phyloP scores from a whole-genome alignment of 2,888 invertebrate genomes.

The Leptogaster cylindrica region DNA sequence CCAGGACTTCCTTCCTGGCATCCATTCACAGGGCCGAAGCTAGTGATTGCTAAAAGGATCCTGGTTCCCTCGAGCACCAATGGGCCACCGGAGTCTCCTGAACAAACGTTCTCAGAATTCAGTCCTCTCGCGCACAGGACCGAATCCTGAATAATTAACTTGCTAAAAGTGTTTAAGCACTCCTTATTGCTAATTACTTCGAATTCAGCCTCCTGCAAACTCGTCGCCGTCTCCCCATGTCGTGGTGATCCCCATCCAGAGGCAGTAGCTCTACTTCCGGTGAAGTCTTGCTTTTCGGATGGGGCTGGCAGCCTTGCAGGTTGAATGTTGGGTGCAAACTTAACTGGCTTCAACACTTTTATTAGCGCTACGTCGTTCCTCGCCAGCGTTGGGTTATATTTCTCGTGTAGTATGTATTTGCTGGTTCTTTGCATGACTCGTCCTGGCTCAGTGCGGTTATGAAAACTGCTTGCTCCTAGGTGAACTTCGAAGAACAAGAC shows the following conservation, averaged over 20 bases:
- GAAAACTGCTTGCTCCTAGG: slow-evolving; percentile 57
- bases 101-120: slow-evolving; percentile 57
- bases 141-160: slow-evolving; percentile 54
- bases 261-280: slow-evolving; percentile 56
- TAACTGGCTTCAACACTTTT: slow-evolving; percentile 54
- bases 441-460: slow-evolving; percentile 53
- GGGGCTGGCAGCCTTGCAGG: slow-evolving; percentile 54
- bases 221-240: slow-evolving; percentile 53
- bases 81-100: slow-evolving; percentile 61
- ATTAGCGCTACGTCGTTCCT: slow-evolving; percentile 60
- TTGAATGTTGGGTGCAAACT: slow-evolving; percentile 55
- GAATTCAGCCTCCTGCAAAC: slow-evolving; percentile 59
- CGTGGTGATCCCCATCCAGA: slow-evolving; percentile 59
- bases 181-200: slow-evolving; percentile 57
- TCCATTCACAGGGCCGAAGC: slow-evolving; percentile 58
- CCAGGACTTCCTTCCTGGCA: slow-evolving; percentile 59
- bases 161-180: slow-evolving; percentile 55
- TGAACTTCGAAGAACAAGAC: slow-evolving; percentile 59
- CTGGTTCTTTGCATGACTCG: slow-evolving; percentile 54
- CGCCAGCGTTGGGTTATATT: slow-evolving; percentile 55
- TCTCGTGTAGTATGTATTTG: slow-evolving; percentile 58
- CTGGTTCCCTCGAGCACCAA: slow-evolving; percentile 56
- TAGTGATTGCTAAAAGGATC: slow-evolving; percentile 58
- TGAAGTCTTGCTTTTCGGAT: slow-evolving; percentile 48
- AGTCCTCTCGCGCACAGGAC: slow-evolving; percentile 59